Conservation (phyloP, 2,113 vertebrate genomes). For the Xiphorhynchus elegans region DNA sequence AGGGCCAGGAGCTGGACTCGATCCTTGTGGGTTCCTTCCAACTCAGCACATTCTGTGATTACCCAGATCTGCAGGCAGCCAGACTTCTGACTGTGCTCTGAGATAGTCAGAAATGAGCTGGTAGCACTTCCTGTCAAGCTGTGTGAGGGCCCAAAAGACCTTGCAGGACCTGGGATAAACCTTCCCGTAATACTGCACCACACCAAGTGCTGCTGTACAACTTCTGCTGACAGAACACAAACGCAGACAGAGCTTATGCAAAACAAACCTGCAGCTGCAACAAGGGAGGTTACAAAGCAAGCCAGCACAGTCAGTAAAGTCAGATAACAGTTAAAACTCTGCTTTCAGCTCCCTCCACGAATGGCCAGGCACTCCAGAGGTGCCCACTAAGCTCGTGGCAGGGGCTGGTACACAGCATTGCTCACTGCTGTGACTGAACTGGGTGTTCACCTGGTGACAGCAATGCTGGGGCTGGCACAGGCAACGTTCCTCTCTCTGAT, state of each 20-base stretch:
- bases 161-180: neutral
- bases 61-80: neutral
- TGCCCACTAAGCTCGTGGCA: neutral
- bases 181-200: neutral
- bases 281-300: neutral
- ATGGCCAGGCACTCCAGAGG: neutral
- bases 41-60: neutral
- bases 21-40: neutral
- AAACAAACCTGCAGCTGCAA: accelerated
- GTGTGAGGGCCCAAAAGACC: neutral
- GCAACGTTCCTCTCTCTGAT: neutral
- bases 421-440: accelerated
- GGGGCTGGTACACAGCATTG: neutral
- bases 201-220: neutral
- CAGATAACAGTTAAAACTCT: neutral
- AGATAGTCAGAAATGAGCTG: neutral
- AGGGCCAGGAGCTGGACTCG: neutral
- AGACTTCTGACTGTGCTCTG: neutral
- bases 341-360: neutral
- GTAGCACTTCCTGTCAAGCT: neutral
- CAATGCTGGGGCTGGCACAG: neutral
- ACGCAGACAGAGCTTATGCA: neutral
- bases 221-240: neutral
- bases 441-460: neutral
- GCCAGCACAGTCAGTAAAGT: neutral